phyloP scores from a whole-genome alignment of 2,113 vertebrate species.

The Channa argus region DNA sequence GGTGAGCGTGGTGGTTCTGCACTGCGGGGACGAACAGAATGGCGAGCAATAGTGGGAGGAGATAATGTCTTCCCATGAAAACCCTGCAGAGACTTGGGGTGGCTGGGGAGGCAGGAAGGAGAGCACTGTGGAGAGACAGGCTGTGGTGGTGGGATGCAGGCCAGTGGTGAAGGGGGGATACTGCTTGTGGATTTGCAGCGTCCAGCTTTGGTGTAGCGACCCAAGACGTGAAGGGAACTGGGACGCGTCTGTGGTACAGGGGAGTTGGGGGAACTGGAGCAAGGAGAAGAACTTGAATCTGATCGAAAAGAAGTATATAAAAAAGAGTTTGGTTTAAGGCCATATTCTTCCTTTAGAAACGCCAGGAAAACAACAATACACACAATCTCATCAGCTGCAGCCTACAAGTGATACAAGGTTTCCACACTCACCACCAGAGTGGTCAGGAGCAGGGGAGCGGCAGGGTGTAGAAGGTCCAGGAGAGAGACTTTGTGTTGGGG shows the following conservation, averaged over 20 bases:
- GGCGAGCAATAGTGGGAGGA: slow-evolving; percentile 88
- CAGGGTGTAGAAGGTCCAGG: slow-evolving; percentile 88
- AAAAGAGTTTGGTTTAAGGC: not conserved
- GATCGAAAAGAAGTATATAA: slow-evolving; percentile 40
- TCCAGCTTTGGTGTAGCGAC: slow-evolving; percentile 87
- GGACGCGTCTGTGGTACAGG: slow-evolving; percentile 92
- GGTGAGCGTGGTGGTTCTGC: slow-evolving; percentile 88
- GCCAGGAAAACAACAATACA: not conserved
- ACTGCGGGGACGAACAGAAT: slow-evolving; percentile 84
- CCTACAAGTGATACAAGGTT: not conserved
- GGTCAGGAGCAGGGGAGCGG: slow-evolving; percentile 88
- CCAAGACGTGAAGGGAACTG: slow-evolving; percentile 92
- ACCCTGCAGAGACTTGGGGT: slow-evolving; percentile 83
- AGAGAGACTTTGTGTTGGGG: slow-evolving; percentile 92
- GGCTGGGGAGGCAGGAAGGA: slow-evolving; percentile 84
- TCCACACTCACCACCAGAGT: slow-evolving; percentile 82
- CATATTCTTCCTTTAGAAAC: not conserved
- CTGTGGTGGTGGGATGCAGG: slow-evolving; percentile 89
- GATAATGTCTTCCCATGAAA: slow-evolving; percentile 89
- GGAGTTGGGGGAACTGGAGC: slow-evolving; percentile 92
- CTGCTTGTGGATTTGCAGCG: slow-evolving; percentile 95
- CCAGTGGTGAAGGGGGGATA: slow-evolving; percentile 93
- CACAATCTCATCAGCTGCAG: not conserved
- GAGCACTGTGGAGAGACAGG: slow-evolving; percentile 90
- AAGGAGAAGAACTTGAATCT: slow-evolving; percentile 92